Evolutionary conservation across 1,140 invertebrate species (phyloP).

Genomic region (Melanaphis sacchari): DNA sequence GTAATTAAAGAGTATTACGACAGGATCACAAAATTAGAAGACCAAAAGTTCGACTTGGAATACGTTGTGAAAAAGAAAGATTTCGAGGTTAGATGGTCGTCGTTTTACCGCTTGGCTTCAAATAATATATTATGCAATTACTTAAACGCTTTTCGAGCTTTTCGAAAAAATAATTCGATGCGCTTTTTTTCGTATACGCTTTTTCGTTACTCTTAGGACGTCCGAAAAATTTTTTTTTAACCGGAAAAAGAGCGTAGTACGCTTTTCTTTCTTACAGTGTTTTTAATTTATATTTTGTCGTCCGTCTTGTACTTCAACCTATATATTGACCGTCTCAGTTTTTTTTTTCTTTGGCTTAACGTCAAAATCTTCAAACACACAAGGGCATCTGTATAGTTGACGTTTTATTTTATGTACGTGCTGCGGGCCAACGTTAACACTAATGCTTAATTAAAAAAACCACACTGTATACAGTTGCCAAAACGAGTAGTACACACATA

Average conservation of each 20-base stretch:
- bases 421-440: constrained; percentile 25
- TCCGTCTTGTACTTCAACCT: background rate
- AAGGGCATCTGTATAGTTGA: background rate
- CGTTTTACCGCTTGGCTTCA: background rate
- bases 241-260: too few species aligned
- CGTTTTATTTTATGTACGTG: background rate
- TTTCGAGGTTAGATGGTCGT: constrained; percentile 76
- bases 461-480: background rate
- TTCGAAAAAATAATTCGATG: background rate
- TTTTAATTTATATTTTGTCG: background rate
- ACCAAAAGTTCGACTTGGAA: constrained; percentile 98
- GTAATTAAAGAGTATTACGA: constrained; percentile 87
- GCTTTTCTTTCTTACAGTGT: too few species aligned
- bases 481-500: background rate
- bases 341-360: constrained; percentile 39
- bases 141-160: constrained; percentile 9
- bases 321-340: background rate
- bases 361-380: constrained; percentile 24
- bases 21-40: constrained; percentile 87
- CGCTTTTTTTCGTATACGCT: background rate
- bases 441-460: constrained; percentile 42
- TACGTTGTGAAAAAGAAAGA: constrained; percentile 97
- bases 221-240: background rate
- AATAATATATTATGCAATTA: background rate
- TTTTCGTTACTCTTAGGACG: background rate